These are phyloP conservation scores for Neoarius graeffei DNA, from an alignment of 2,113 vertebrate genomes.

Conservation along the genomic window DNA sequence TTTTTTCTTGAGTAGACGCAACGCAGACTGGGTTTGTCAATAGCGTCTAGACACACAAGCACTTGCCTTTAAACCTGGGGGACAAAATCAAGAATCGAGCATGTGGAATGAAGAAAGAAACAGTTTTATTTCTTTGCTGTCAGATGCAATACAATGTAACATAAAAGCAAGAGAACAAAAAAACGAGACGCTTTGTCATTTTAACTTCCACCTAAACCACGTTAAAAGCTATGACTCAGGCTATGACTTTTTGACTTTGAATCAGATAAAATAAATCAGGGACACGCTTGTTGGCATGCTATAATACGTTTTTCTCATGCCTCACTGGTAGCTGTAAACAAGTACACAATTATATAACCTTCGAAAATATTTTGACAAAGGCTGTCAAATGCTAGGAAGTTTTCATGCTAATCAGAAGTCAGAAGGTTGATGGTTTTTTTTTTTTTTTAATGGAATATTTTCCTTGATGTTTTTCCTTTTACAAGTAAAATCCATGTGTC, in stretches of 20 bases:
- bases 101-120: background rate
- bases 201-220: background rate
- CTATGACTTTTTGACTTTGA: background rate
- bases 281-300: background rate
- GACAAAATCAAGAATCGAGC: background rate
- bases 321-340: conserved; percentile 27
- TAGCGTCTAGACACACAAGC: background rate
- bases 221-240: background rate
- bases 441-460: background rate
- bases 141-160: background rate
- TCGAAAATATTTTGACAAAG: conserved; percentile 25
- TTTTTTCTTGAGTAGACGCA: background rate
- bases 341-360: background rate
- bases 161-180: background rate
- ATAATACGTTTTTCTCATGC: background rate
- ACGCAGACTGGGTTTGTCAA: background rate
- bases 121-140: background rate
- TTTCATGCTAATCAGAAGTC: background rate
- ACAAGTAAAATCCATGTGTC: background rate
- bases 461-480: background rate
- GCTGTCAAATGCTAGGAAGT: background rate
- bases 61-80: background rate
- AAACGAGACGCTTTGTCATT: background rate
- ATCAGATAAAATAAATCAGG: background rate
- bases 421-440: background rate